A percentile compares a stretch with the other conserved stretches of the same genome.
phyloP scores from a whole-genome alignment of 2,113 vertebrate genomes.

The Amia ocellicauda region DNA sequence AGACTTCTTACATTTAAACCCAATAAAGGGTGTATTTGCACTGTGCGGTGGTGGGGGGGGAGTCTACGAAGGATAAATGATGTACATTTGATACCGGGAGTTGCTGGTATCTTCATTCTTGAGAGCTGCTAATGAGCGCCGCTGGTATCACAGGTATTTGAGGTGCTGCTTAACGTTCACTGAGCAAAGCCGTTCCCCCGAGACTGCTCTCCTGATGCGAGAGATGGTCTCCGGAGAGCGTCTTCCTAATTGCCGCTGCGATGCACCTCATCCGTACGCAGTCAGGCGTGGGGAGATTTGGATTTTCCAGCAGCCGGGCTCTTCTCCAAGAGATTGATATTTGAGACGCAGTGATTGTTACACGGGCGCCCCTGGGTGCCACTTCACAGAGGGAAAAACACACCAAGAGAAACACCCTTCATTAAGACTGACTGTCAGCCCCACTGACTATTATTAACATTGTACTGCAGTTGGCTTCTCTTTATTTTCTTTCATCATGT shows the following conservation, averaged over 20 bases:
- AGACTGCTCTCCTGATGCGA: conserved; percentile 43
- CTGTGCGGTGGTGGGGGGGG: no score
- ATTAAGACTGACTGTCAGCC: not conserved
- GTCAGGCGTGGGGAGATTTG: conserved; percentile 27
- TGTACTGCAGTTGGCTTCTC: not conserved
- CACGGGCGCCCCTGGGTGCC: not conserved
- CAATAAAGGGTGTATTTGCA: no score
- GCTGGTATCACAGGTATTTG: conserved; percentile 4
- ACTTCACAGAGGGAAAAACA: no score
- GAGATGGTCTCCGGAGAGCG: conserved; percentile 39
- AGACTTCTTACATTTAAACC: no score
- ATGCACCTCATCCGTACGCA: not conserved
- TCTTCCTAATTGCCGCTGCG: conserved; percentile 51
- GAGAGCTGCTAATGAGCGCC: not conserved
- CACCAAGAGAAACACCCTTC: not conserved
- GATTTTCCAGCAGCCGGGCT: not conserved
- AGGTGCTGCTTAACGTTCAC: conserved; percentile 40
- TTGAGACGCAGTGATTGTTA: conserved; percentile 1
- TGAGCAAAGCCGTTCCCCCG: conserved; percentile 30
- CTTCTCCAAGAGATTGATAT: conserved; percentile 6
- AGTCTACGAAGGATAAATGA: not conserved
- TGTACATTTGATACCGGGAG: not conserved
- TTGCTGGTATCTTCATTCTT: not conserved
- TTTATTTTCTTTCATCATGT: no score
- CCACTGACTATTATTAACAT: not conserved